Percentiles rank a stretch among this genome's conserved stretches.
Conservation (phyloP, 1,140 invertebrate genomes). For the Drosophila funebris region DNA sequence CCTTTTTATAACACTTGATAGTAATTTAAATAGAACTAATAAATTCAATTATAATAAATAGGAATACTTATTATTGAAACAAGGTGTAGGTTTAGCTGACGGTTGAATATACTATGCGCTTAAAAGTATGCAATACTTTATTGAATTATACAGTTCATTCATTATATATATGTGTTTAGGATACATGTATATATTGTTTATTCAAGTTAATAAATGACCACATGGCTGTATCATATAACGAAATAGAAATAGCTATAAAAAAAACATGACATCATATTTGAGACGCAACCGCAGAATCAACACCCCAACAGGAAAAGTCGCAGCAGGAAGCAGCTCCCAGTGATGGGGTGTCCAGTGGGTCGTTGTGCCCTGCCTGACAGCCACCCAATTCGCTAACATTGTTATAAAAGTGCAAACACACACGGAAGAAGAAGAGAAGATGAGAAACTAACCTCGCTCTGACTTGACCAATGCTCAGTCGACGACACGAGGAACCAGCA, state of each 20-base stretch:
- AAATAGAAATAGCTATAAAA: not conserved
- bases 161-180: not conserved
- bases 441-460: slow-evolving; percentile 35
- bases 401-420: slow-evolving; percentile 74
- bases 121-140: slow-evolving; percentile 2
- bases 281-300: slow-evolving; percentile 37
- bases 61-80: too few species aligned
- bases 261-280: slow-evolving; percentile 72
- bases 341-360: not conserved
- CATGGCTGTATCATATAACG: slow-evolving; percentile 3
- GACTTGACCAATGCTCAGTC: slow-evolving; percentile 53
- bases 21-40: too few species aligned
- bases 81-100: too few species aligned
- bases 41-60: too few species aligned
- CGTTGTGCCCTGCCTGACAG: slow-evolving; percentile 1
- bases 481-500: slow-evolving; percentile 24
- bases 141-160: not conserved
- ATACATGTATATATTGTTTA: not conserved
- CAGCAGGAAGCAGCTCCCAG: slow-evolving; percentile 2
- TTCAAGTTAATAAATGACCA: not conserved
- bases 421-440: slow-evolving; percentile 9
- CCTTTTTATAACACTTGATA: too few species aligned
- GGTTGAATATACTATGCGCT: too few species aligned
- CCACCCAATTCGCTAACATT: slow-evolving; percentile 58
- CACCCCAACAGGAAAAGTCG: slow-evolving; percentile 3